Conservation (phyloP, 1,140 invertebrate genomes). For the Hylaeus anthracinus region DNA sequence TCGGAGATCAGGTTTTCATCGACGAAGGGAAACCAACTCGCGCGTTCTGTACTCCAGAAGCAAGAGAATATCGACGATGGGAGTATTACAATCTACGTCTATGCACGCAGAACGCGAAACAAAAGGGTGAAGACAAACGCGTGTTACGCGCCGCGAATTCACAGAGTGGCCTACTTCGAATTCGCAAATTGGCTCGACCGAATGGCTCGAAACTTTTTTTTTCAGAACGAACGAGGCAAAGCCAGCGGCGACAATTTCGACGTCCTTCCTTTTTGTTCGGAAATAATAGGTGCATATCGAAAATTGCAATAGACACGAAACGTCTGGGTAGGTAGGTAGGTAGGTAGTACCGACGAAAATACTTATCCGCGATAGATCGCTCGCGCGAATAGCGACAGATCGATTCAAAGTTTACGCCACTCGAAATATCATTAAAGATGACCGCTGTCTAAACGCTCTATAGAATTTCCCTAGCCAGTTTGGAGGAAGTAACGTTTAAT, state of each 20-base stretch:
- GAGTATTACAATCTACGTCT: not conserved
- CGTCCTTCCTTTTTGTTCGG: not conserved
- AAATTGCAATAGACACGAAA: not conserved
- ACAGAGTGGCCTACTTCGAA: not conserved
- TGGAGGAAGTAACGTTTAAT: not conserved
- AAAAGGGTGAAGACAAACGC: not conserved
- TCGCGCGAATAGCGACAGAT: not conserved
- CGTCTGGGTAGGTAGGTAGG: too few relatives aligned
- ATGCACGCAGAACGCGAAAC: not conserved
- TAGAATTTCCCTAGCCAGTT: not conserved
- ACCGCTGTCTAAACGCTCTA: conserved; percentile 5
- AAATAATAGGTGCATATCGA: not conserved
- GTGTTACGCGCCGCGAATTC: not conserved
- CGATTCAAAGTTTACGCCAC: conserved; percentile 17
- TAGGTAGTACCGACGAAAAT: too few relatives aligned
- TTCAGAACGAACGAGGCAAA: not conserved
- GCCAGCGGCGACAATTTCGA: not conserved
- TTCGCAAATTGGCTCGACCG: conserved; percentile 15
- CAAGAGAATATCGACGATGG: not conserved
- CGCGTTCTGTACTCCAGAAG: not conserved
- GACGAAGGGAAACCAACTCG: not conserved
- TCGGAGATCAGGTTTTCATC: not conserved
- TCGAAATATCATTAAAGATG: conserved; percentile 28
- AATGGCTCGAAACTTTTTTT: not conserved
- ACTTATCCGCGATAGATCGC: too few relatives aligned